Evolutionary conservation across 2,888 invertebrate species (phyloP).

Genomic region (Volucella bombylans): DNA sequence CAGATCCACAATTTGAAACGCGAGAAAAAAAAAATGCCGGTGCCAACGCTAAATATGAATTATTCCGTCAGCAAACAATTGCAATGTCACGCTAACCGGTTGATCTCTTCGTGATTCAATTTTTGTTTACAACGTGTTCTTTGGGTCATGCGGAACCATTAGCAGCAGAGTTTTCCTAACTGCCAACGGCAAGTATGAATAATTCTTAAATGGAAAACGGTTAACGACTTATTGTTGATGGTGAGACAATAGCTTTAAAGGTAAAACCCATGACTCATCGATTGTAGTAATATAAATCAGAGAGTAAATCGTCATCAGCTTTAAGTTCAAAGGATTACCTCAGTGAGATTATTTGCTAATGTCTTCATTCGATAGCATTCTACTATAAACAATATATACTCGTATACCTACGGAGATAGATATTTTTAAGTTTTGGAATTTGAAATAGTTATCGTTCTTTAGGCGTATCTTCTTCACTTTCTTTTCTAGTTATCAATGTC

Average conservation of each 20-base stretch:
- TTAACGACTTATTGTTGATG: background rate
- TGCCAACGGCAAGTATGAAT: constrained; percentile 1
- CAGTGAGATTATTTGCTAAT: background rate
- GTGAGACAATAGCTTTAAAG: background rate
- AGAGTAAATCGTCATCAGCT: background rate
- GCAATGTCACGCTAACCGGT: constrained; percentile 41
- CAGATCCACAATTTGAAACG: background rate
- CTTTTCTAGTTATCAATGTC: no score
- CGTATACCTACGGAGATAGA: no score
- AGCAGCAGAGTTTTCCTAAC: background rate
- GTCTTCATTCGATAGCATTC: no score
- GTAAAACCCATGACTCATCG: constrained; percentile 10
- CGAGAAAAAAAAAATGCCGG: background rate
- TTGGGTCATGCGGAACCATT: constrained; percentile 23
- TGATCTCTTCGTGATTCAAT: constrained; percentile 25
- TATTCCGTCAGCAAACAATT: constrained; percentile 36
- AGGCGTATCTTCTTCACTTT: no score
- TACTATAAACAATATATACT: no score
- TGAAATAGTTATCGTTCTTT: no score
- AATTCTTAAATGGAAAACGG: background rate
- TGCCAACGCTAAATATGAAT: constrained; percentile 10
- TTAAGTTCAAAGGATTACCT: background rate
- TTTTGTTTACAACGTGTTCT: constrained; percentile 18
- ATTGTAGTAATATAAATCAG: background rate
- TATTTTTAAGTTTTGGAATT: no score